These are phyloP conservation scores for Mactromeris polynyma DNA, from an alignment of 2,888 invertebrate species.

Conservation along the genomic window DNA sequence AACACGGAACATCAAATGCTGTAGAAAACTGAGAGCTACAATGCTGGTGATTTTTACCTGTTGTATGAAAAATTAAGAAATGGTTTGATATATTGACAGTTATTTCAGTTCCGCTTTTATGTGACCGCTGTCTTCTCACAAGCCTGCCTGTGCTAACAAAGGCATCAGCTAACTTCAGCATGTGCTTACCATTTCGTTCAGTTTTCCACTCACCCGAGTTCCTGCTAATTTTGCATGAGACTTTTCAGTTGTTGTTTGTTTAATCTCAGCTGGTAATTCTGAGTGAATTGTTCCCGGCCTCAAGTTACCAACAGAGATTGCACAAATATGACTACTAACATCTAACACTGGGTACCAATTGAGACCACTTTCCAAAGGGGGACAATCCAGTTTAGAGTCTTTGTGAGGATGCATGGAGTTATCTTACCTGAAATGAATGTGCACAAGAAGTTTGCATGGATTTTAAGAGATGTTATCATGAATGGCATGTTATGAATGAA, in stretches of 20 bases:
- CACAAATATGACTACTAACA: conserved; percentile 86
- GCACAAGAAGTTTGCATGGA: background rate
- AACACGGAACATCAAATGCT: no score
- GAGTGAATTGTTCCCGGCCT: conserved; percentile 91
- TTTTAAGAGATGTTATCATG: background rate
- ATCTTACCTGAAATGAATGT: background rate
- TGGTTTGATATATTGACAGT: background rate
- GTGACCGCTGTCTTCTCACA: background rate
- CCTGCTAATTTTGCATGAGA: conserved; percentile 49
- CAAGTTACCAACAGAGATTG: conserved; percentile 96
- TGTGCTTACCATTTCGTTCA: conserved; percentile 7
- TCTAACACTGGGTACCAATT: conserved; percentile 47
- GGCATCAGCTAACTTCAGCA: background rate
- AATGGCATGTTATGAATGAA: background rate
- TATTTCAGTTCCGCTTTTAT: background rate
- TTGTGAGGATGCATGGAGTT: conserved; percentile 35
- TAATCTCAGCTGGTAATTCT: conserved; percentile 99
- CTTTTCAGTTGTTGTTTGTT: conserved; percentile 87
- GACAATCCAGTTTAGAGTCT: background rate
- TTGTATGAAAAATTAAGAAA: background rate
- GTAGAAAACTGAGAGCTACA: background rate
- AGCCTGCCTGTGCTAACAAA: conserved; percentile 9
- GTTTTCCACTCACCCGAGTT: conserved; percentile 5
- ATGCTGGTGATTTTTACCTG: background rate
- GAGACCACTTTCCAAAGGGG: conserved; percentile 26